These are phyloP conservation scores for Manduca sexta DNA, from an alignment of 1,140 invertebrate genomes.

Conservation along the genomic window DNA sequence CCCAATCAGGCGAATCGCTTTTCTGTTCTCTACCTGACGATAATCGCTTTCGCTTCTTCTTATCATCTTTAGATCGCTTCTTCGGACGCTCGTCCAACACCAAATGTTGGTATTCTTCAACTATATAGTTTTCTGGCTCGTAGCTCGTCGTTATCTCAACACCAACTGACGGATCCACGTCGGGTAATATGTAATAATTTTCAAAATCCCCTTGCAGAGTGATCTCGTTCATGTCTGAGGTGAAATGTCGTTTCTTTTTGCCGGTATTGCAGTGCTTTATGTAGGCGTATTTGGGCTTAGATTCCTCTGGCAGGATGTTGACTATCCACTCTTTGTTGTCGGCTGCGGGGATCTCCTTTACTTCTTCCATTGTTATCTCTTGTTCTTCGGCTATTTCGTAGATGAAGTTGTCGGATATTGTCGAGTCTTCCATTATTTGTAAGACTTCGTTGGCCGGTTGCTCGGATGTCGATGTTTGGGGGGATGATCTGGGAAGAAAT, in stretches of 20 bases:
- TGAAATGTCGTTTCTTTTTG: slow-evolving; percentile 60
- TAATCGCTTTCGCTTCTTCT: slow-evolving; percentile 35
- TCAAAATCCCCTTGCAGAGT: slow-evolving; percentile 53
- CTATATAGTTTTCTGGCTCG: slow-evolving; percentile 55
- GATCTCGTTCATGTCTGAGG: slow-evolving; percentile 57
- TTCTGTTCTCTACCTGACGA: slow-evolving; percentile 7
- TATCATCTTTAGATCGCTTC: slow-evolving; percentile 40
- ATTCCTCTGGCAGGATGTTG: slow-evolving; percentile 52
- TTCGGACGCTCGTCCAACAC: slow-evolving; percentile 49
- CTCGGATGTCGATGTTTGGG: slow-evolving; percentile 21
- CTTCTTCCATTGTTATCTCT: slow-evolving; percentile 62
- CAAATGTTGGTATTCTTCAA: slow-evolving; percentile 52
- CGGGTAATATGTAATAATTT: slow-evolving; percentile 61
- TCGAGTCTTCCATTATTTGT: slow-evolving; percentile 51
- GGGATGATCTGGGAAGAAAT: slow-evolving; percentile 49
- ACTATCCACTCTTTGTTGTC: slow-evolving; percentile 52
- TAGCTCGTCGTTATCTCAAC: slow-evolving; percentile 59
- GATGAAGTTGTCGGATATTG: slow-evolving; percentile 55
- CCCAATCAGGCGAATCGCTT: slow-evolving; percentile 48
- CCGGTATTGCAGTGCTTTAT: slow-evolving; percentile 57
- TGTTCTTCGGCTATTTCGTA: slow-evolving; percentile 66
- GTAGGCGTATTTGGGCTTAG: slow-evolving; percentile 56
- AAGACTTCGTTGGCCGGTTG: slow-evolving; percentile 31
- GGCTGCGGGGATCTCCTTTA: slow-evolving; percentile 47
- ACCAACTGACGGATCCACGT: slow-evolving; percentile 53